Base-by-base conservation (phyloP, 2,113 vertebrate species). In the Saimiri boliviensis region DNA sequence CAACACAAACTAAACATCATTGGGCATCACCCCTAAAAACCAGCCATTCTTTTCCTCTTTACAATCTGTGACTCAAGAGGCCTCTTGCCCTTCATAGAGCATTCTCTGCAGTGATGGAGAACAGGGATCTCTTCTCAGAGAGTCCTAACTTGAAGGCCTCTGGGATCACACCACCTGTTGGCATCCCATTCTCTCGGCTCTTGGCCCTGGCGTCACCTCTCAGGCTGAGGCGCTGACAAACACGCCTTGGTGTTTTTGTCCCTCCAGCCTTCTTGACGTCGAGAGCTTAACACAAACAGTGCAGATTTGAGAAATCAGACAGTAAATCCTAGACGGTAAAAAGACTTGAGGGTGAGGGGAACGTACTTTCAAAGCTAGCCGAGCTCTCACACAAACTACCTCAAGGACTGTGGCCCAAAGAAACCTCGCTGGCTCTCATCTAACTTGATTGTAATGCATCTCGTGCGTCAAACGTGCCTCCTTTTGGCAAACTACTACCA, bases 341-440 rank as follows among this genome's bases (percentile, higher is more conserved):
- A 68, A 82, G 47, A 63, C 49, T 73, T 94, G 60, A 84, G 42
- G 66, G 66, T 76, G 45, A 91, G 54, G 86, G 20, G 49, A 25
- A 96, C 82, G 66, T 42, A 23, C 11, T 87, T 95, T 68, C 76
- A 87, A 68, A 96, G 23, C 66, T 93, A 83, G 81, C 79, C 10
- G 35, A 77, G 71, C 45, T 20, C 25, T 79, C 49, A 66, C 25
- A 77, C 0, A 19, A 94, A 90, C 71, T n/a, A 83, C 63, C 66
- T 90, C 76, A 73, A 90, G 88, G 80, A 82, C 79, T 16, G 13
- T 13, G 85, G 30, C 56, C 85, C 42, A 37, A 17, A 83, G 82
- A 89, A 86, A 86, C 71, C 23, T 49, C 56, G 84, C 84, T 54
- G 73, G 42, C 60, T 82, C 47, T 58, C 84, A 30, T 79, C 60